These are phyloP conservation scores for Patagioenas fasciata DNA, from an alignment of 2,113 vertebrate species.

Conservation along the genomic window DNA sequence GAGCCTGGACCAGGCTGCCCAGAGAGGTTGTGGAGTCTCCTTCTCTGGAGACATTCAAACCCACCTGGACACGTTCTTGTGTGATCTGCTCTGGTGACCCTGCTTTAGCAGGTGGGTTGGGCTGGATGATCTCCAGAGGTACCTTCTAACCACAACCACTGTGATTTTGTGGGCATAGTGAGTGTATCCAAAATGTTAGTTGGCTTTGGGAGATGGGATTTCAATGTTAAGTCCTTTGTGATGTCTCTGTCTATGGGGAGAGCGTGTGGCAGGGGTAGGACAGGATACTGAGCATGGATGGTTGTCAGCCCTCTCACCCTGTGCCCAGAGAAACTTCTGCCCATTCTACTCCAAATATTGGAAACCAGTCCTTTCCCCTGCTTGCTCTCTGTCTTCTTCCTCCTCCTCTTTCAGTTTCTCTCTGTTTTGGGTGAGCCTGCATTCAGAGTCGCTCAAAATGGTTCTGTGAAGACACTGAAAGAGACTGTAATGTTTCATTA, in stretches of 20 bases:
- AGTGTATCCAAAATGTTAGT: not conserved
- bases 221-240: fast-evolving
- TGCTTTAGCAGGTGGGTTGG: too few relatives aligned
- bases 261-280: not conserved
- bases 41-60: too few relatives aligned
- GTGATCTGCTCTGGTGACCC: too few relatives aligned
- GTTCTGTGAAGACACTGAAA: not conserved
- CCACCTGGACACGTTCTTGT: too few relatives aligned
- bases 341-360: not conserved
- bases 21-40: too few relatives aligned
- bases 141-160: too few relatives aligned
- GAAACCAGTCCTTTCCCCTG: not conserved
- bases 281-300: not conserved
- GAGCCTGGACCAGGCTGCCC: too few relatives aligned
- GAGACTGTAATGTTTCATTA: not conserved
- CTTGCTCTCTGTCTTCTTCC: not conserved
- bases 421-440: not conserved
- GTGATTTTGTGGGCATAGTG: not conserved
- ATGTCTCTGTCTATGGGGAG: fast-evolving
- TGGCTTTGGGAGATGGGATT: not conserved
- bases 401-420: not conserved
- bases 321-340: not conserved
- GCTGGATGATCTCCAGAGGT: too few relatives aligned
- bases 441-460: not conserved
- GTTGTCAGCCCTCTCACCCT: not conserved